Evolutionary conservation across 2,888 invertebrate genomes (phyloP), one percentile per base, ranked within the genome.

Genomic region (Sminthurinus aureus): DNA sequence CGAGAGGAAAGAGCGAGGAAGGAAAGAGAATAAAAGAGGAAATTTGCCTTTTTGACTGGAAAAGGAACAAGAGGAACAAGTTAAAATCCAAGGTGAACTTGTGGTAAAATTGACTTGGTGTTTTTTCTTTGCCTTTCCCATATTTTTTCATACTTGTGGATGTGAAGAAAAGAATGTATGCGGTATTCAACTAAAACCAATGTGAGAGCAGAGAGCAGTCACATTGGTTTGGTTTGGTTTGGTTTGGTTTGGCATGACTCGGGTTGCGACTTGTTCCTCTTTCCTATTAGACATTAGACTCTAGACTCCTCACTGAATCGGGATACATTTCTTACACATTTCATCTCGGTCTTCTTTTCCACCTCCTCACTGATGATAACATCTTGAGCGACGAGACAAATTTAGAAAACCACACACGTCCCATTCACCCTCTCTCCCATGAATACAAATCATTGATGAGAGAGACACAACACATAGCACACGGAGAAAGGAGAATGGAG

Each of bases 81-180:
- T 22, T 71, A 71, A 71, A 71, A 71, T 71, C 71, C 12, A 71
- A 71, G 71, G 71, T 71, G 24, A 71, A 71, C 71, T 71, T 71
- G 71, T 71, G 71, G 71, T 15, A 24, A 71, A 71, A 71, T 24
- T 71, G 22, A 71, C 22, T 71, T 26, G 24, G 13, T 20, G 24
- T 67, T 67, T 67, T 38, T 6, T 6, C 38, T 67, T 67, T 38
- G 3, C 38, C 38, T 38, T 38, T 38, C 38, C 38, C 38, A 1
- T 4, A 4, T 4, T 38, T 38, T 38, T 38, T 38, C 38, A 38
- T 38, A 38, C 38, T 38, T 38, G 38, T 38, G 38, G 38, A 38
- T 38, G 38, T 38, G 38, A 38, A 38, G 38, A 38, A 38, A 38
- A 38, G 38, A 1, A 38, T 38, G 38, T 38, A 38, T 38, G 1